These are phyloP conservation scores for Papilio xuthus DNA, from an alignment of 1,140 invertebrate species.

Conservation along the genomic window DNA sequence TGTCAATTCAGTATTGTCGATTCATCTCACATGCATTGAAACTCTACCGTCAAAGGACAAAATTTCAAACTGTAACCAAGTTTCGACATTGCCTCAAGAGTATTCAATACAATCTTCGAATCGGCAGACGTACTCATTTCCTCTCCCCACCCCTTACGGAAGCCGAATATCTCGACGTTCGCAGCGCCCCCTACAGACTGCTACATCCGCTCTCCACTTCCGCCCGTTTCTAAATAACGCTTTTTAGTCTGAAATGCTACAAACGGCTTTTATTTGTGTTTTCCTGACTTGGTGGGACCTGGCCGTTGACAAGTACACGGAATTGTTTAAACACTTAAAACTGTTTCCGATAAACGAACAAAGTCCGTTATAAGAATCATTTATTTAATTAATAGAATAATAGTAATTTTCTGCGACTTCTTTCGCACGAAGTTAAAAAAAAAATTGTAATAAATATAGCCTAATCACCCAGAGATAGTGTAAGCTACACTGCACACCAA, in stretches of 20 bases:
- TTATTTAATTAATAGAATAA: too few species aligned
- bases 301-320: constrained; percentile 30
- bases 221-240: constrained; percentile 55
- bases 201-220: constrained; percentile 66
- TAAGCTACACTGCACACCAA: too few species aligned
- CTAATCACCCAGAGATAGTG: too few species aligned
- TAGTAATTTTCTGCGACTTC: too few species aligned
- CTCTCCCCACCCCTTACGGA: constrained; percentile 53
- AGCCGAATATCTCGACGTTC: constrained; percentile 62
- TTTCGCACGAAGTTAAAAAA: too few species aligned
- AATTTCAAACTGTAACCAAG: constrained; percentile 37
- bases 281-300: constrained; percentile 40
- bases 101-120: constrained; percentile 58
- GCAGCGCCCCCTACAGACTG: constrained; percentile 61
- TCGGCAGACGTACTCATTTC: constrained; percentile 66
- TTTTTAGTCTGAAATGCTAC: constrained; percentile 56
- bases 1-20: not conserved
- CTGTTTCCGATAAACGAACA: not conserved
- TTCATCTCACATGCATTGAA: constrained; percentile 3
- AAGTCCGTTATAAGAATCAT: not conserved
- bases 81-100: constrained; percentile 39
- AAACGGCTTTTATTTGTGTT: constrained; percentile 52
- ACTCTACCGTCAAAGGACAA: constrained; percentile 30
- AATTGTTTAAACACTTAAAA: constrained; percentile 7
- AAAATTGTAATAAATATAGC: too few species aligned